These are phyloP conservation scores for Chlorops oryzae DNA, from an alignment of 1,140 invertebrate genomes.

Conservation along the genomic window DNA sequence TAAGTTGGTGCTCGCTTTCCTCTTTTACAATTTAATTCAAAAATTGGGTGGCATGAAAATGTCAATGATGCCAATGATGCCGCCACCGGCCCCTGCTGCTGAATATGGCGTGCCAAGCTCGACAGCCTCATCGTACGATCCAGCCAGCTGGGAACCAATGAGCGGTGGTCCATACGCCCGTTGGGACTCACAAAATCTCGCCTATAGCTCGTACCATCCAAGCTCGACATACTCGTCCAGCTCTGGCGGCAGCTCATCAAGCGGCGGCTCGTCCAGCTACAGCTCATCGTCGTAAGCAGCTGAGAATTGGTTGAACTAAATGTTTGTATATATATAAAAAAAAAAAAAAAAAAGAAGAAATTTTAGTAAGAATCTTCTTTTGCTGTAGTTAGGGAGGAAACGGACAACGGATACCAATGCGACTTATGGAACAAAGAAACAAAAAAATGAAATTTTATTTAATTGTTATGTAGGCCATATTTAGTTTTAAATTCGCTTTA, in stretches of 20 bases:
- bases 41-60: constrained; percentile 65
- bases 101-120: constrained; percentile 62
- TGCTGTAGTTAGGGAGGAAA: constrained; percentile 5
- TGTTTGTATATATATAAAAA: too few relatives aligned
- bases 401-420: too few relatives aligned
- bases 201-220: constrained; percentile 72
- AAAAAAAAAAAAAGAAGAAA: constrained; percentile 24
- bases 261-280: constrained; percentile 41
- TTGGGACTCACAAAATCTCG: constrained; percentile 66
- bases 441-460: too few relatives aligned
- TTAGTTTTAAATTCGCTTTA: too few relatives aligned
- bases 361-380: constrained; percentile 5
- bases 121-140: constrained; percentile 59
- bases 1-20: constrained; percentile 69
- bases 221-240: constrained; percentile 54
- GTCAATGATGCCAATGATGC: constrained; percentile 58
- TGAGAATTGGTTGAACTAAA: too few relatives aligned
- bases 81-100: constrained; percentile 51
- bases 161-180: constrained; percentile 66
- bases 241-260: constrained; percentile 52
- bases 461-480: too few relatives aligned
- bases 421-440: too few relatives aligned
- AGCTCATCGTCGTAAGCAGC: constrained; percentile 37
- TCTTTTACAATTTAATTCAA: constrained; percentile 69
- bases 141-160: constrained; percentile 60